A percentile compares a stretch with the other conserved stretches of the same genome.
Conservation (phyloP, 2,888 invertebrate genomes). For the Phyto melanocephala region DNA sequence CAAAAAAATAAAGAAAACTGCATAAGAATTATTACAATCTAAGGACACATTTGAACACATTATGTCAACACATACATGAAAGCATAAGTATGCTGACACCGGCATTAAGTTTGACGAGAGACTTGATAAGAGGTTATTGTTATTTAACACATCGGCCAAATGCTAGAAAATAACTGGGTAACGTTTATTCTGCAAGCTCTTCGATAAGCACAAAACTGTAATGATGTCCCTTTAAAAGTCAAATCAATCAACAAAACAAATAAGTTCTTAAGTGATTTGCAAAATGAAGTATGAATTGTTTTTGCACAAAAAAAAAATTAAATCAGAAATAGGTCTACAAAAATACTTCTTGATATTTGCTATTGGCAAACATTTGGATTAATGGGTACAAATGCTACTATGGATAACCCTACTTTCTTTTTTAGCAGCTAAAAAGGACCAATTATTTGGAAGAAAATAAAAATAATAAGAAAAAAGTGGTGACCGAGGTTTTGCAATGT, state of each 20-base stretch:
- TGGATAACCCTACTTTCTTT: neutral
- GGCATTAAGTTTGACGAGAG: neutral
- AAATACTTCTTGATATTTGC: too few species aligned
- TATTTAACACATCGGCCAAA: too few species aligned
- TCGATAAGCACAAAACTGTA: too few species aligned
- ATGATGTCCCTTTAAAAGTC: too few species aligned
- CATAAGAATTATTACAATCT: neutral
- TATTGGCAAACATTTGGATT: neutral
- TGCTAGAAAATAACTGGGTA: too few species aligned
- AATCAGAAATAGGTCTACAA: too few species aligned
- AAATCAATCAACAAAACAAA: too few species aligned
- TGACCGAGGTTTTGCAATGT: slow-evolving; percentile 10
- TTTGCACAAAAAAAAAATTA: too few species aligned
- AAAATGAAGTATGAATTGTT: too few species aligned
- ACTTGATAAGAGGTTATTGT: neutral
- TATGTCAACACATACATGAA: neutral
- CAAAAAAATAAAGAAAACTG: neutral
- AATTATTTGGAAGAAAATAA: neutral
- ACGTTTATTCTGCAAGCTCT: too few species aligned
- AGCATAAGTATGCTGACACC: neutral
- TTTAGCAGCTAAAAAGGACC: neutral
- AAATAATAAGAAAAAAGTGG: neutral
- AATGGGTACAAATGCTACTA: neutral
- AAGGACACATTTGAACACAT: neutral
- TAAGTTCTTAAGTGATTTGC: too few species aligned